Evolutionary conservation across 2,888 invertebrate species (phyloP).

Genomic region (Bimastos eiseni): DNA sequence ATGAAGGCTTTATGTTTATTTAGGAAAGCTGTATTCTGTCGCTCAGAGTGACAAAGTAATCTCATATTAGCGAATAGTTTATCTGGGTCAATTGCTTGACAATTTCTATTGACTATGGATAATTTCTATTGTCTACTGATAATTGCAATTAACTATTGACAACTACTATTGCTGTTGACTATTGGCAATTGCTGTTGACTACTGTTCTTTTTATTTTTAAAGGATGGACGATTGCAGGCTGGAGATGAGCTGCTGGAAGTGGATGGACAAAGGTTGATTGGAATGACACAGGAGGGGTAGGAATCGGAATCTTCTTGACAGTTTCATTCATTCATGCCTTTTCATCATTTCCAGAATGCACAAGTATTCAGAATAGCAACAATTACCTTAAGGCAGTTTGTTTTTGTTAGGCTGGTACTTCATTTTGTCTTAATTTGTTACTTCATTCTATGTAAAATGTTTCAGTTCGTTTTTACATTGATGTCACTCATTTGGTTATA

Average conservation of each 20-base stretch:
- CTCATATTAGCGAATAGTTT: not conserved
- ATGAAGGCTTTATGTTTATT: not conserved
- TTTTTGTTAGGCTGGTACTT: not conserved
- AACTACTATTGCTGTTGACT: no score
- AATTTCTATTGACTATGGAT: no score
- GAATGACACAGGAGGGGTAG: conserved; percentile 73
- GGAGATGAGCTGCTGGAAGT: conserved; percentile 96
- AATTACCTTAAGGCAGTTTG: not conserved
- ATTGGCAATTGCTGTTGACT: no score
- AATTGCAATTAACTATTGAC: no score
- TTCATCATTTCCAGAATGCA: not conserved
- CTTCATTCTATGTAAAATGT: not conserved
- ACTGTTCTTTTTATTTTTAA: not conserved
- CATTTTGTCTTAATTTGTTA: not conserved
- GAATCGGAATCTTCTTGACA: conserved; percentile 45
- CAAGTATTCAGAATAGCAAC: not conserved
- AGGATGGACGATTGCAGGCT: conserved; percentile 71
- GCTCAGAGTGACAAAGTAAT: not conserved
- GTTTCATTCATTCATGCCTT: not conserved
- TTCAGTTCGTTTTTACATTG: not conserved
- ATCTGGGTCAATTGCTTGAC: not conserved
- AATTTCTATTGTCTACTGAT: no score
- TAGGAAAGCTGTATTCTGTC: not conserved
- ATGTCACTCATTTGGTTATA: not conserved
- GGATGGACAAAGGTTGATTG: conserved; percentile 91